Conservation (phyloP, 2,888 invertebrate genomes). For the Habroteleia sp. region DNA sequence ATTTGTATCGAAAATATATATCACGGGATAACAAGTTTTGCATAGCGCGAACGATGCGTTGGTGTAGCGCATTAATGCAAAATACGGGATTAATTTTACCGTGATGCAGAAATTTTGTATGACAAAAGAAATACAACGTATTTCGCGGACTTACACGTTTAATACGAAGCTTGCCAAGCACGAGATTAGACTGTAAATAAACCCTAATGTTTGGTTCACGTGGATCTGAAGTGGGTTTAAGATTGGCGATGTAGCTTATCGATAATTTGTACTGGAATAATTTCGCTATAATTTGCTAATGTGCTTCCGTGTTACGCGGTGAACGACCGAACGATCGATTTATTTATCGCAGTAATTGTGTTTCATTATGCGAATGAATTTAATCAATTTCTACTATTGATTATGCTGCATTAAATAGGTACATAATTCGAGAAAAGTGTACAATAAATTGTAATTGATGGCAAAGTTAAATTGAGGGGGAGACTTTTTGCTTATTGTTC, state of each 20-base stretch:
- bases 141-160: conserved; percentile 1
- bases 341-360: conserved; percentile 1
- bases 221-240: conserved; percentile 6
- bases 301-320: background rate
- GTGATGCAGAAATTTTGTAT: conserved; percentile 22
- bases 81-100: conserved; percentile 22
- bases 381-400: too few species aligned
- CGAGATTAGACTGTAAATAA: conserved; percentile 30
- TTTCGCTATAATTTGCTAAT: conserved; percentile 26
- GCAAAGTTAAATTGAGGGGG: too few species aligned
- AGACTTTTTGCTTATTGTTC: too few species aligned
- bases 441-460: too few species aligned
- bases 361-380: conserved; percentile 4
- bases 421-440: too few species aligned
- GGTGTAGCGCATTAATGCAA: conserved; percentile 10
- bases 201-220: conserved; percentile 32
- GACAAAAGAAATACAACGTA: conserved; percentile 26
- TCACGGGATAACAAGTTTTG: conserved; percentile 27
- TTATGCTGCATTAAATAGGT: too few species aligned
- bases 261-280: conserved; percentile 29
- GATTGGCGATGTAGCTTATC: conserved; percentile 20
- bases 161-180: conserved; percentile 9
- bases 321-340: conserved; percentile 9
- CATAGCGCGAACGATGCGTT: conserved; percentile 3
- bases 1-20: conserved; percentile 27